Percentiles rank a stretch among this genome's conserved stretches.
Conservation (phyloP, 2,888 invertebrate species). For the Pyrocoelia pectoralis region DNA sequence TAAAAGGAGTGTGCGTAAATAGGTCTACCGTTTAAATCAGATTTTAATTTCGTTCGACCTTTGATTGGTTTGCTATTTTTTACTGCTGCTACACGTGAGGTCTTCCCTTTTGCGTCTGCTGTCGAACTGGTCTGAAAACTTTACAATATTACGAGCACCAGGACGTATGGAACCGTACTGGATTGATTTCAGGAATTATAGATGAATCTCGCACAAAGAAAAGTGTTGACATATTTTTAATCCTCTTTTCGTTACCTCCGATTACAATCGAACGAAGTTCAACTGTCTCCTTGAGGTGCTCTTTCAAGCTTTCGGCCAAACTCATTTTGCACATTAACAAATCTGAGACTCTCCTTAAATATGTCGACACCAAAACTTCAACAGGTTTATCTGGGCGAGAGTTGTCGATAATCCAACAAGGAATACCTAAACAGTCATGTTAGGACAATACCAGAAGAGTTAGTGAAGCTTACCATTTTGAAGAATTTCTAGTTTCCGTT, state of each 20-base stretch:
- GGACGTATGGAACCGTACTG: too few relatives aligned
- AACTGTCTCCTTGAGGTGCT: constrained; percentile 24
- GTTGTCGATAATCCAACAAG: constrained; percentile 38
- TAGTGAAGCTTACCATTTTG: constrained; percentile 1
- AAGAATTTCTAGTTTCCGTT: not conserved
- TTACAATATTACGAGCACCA: too few relatives aligned
- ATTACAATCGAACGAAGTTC: constrained; percentile 33
- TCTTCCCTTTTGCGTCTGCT: too few relatives aligned
- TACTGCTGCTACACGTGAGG: too few relatives aligned
- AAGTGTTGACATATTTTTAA: constrained; percentile 26
- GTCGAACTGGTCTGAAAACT: too few relatives aligned
- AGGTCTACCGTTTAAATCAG: too few relatives aligned
- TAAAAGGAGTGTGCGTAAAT: too few relatives aligned
- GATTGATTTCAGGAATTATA: too few relatives aligned
- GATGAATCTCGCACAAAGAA: constrained; percentile 28
- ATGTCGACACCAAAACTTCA: constrained; percentile 22
- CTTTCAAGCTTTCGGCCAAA: constrained; percentile 22
- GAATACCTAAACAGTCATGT: constrained; percentile 31
- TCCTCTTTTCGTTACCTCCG: constrained; percentile 11
- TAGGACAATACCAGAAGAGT: not conserved
- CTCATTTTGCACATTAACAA: constrained; percentile 18
- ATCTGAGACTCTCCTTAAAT: constrained; percentile 29
- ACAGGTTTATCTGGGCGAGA: constrained; percentile 25
- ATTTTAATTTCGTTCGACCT: too few relatives aligned
- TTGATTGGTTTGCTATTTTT: too few relatives aligned